Evolutionary conservation across 2,113 vertebrate genomes (phyloP).

Genomic region (Reinhardtius hippoglossoides): DNA sequence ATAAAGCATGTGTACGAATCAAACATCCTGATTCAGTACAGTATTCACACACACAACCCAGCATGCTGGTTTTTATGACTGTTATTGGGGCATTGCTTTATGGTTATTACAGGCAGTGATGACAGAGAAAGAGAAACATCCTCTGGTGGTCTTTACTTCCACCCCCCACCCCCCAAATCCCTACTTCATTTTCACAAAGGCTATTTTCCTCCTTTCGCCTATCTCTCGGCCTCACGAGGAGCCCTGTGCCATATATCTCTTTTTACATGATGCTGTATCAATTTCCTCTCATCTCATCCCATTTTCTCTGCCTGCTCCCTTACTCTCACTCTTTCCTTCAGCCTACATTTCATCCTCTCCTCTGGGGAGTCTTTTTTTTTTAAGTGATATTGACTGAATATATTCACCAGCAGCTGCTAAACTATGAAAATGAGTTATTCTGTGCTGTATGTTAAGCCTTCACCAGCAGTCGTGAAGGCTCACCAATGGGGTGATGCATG

Average conservation of each 20-base stretch:
- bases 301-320: conserved; percentile 57
- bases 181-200: conserved; percentile 49
- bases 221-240: conserved; percentile 21
- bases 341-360: conserved; percentile 61
- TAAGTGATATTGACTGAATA: conserved; percentile 69
- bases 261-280: conserved; percentile 71
- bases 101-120: conserved; percentile 18
- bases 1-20: conserved; percentile 27
- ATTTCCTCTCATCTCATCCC: conserved; percentile 69
- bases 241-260: conserved; percentile 40
- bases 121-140: conserved; percentile 38
- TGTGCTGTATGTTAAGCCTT: conserved; percentile 12
- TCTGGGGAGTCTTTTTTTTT: conserved; percentile 61
- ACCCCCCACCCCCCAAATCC: not conserved
- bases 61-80: conserved; percentile 33
- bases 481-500: conserved; percentile 7
- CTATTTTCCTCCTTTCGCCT: not conserved
- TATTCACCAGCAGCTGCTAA: conserved; percentile 55
- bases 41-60: conserved; percentile 12
- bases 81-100: conserved; percentile 43
- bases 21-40: conserved; percentile 29
- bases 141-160: conserved; percentile 47
- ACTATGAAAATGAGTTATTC: conserved; percentile 45
- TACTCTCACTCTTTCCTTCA: conserved; percentile 38
- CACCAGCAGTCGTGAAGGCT: not conserved